Evolutionary conservation across 64 coral and sea anemone species (phyloP).

Genomic region (Montipora efflorescens): DNA sequence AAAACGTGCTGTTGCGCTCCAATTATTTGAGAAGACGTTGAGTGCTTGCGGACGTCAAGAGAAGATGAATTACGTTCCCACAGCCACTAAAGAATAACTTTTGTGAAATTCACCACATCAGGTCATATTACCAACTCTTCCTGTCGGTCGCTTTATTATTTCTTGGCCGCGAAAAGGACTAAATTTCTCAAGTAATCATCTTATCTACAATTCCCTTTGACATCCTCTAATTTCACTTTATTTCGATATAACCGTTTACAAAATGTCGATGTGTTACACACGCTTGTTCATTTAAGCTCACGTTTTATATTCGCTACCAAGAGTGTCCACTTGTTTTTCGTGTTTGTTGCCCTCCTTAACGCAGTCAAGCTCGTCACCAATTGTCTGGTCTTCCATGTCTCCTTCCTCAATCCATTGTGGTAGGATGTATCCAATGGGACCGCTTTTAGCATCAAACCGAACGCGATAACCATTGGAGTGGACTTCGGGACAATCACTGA

Average conservation of each 20-base stretch:
- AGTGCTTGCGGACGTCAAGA: too few relatives aligned
- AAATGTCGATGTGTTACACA: neutral
- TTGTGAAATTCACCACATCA: too few relatives aligned
- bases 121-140: too few relatives aligned
- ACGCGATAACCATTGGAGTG: constrained; percentile 96
- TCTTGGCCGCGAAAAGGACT: too few relatives aligned
- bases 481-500: constrained; percentile 86
- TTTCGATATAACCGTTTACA: neutral
- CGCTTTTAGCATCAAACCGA: constrained; percentile 92
- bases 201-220: too few relatives aligned
- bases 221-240: too few relatives aligned
- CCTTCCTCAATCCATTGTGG: constrained; percentile 80
- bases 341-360: neutral
- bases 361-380: neutral
- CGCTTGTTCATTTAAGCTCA: neutral
- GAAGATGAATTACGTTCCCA: too few relatives aligned
- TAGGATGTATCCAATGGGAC: constrained; percentile 85
- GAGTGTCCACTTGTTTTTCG: neutral
- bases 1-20: too few relatives aligned
- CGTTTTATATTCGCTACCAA: neutral
- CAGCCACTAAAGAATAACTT: too few relatives aligned
- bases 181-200: too few relatives aligned
- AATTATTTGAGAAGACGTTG: too few relatives aligned
- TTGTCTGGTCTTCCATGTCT: neutral
- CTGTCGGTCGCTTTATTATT: too few relatives aligned